A percentile compares a stretch with the other conserved stretches of the same genome.
Conservation (phyloP, 2,888 invertebrate species). For the Pterostichus madidus region DNA sequence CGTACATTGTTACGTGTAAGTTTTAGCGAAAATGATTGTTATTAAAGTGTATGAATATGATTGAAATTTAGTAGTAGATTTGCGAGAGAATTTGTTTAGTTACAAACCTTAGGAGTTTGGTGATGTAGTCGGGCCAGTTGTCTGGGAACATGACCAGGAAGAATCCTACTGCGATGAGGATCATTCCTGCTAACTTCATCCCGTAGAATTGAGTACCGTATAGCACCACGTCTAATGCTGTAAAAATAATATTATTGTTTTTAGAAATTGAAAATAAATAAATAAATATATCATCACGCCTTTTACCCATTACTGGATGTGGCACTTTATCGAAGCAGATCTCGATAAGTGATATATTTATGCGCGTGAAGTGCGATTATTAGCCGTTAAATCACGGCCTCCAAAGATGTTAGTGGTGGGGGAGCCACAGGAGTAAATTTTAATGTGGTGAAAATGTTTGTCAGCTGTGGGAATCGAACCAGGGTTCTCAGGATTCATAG, state of each 20-base stretch:
- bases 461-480: too few relatives aligned
- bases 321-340: too few relatives aligned
- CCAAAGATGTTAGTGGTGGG: too few relatives aligned
- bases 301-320: too few relatives aligned
- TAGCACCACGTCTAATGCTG: slow-evolving; percentile 91
- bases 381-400: too few relatives aligned
- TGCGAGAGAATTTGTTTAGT: neutral
- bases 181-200: slow-evolving; percentile 97
- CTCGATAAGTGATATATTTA: too few relatives aligned
- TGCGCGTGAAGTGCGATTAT: too few relatives aligned
- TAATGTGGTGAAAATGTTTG: too few relatives aligned
- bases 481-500: too few relatives aligned
- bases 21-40: slow-evolving; percentile 27
- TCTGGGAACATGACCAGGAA: slow-evolving; percentile 96
- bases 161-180: slow-evolving; percentile 93
- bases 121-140: slow-evolving; percentile 97
- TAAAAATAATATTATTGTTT: slow-evolving; percentile 49
- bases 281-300: too few relatives aligned
- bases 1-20: slow-evolving; percentile 36
- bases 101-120: slow-evolving; percentile 89
- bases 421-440: too few relatives aligned
- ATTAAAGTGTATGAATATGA: slow-evolving; percentile 44
- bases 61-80: neutral
- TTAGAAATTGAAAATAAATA: too few relatives aligned
- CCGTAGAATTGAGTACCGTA: slow-evolving; percentile 93